phyloP scores from a whole-genome alignment of 2,797 vertebrate genomes.

The Vireo griseus region DNA sequence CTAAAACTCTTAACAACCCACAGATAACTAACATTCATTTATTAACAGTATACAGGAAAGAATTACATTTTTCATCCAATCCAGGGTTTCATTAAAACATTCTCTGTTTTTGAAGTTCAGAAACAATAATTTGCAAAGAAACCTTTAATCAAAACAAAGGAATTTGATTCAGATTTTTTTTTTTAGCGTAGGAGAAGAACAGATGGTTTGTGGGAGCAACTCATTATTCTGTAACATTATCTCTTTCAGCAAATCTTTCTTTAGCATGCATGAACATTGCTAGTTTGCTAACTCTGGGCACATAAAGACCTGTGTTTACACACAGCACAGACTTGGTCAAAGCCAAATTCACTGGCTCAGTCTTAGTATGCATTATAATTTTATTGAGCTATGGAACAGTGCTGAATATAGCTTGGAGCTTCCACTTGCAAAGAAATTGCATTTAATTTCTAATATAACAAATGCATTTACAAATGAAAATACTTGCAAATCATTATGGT shows the following conservation, averaged over 20 bases:
- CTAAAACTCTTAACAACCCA: not conserved
- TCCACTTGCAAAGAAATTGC: not conserved
- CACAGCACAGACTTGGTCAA: not conserved
- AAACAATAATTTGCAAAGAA: constrained; percentile 48
- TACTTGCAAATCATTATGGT: not conserved
- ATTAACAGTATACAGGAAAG: not conserved
- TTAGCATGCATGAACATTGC: not conserved
- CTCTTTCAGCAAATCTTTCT: not conserved
- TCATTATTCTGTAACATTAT: constrained; percentile 12
- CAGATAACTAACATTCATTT: not conserved
- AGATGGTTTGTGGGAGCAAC: constrained; percentile 48
- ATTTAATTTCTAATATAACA: not conserved
- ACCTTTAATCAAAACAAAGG: constrained; percentile 33
- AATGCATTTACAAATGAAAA: not conserved
- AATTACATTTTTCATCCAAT: not conserved
- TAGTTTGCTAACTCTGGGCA: not conserved
- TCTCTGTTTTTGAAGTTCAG: not conserved
- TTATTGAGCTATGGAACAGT: not conserved
- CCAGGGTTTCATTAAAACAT: not conserved
- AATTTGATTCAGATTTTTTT: not conserved
- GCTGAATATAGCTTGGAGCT: not conserved
- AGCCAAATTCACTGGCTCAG: not conserved
- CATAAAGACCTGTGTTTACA: not conserved
- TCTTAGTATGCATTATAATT: not conserved
- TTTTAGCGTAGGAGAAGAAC: not conserved